phyloP scores from a whole-genome alignment of 2,888 invertebrate species.

The Steinernema scapterisci region DNA sequence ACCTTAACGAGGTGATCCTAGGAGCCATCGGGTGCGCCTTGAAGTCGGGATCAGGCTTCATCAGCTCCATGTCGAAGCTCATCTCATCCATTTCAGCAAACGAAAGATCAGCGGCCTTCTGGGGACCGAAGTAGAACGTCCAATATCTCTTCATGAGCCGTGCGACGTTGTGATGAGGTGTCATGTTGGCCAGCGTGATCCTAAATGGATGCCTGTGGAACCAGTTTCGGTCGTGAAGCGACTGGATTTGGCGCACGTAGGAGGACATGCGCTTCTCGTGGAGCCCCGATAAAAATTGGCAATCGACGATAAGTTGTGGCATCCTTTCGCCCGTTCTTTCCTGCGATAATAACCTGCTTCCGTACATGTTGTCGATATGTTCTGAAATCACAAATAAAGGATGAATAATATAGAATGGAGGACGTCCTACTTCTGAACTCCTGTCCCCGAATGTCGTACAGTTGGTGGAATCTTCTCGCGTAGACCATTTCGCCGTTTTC shows the following conservation, averaged over 20 bases:
- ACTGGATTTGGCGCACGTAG: slow-evolving; percentile 35
- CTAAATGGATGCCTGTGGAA: slow-evolving; percentile 36
- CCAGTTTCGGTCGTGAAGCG: slow-evolving; percentile 38
- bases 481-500: slow-evolving; percentile 50
- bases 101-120: not conserved
- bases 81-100: not conserved
- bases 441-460: slow-evolving; percentile 45
- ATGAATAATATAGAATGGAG: not conserved
- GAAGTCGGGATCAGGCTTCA: not conserved
- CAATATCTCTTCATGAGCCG: slow-evolving; percentile 35
- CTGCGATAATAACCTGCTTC: slow-evolving; percentile 38
- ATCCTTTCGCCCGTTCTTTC: slow-evolving; percentile 38
- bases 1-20: slow-evolving; percentile 27
- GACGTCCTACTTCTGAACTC: slow-evolving; percentile 45
- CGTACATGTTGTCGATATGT: slow-evolving; percentile 45
- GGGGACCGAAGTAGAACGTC: slow-evolving; percentile 1
- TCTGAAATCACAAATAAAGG: slow-evolving; percentile 35
- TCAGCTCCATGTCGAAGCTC: not conserved
- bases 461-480: slow-evolving; percentile 44
- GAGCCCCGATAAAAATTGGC: slow-evolving; percentile 43
- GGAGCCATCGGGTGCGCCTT: slow-evolving; percentile 31
- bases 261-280: slow-evolving; percentile 5
- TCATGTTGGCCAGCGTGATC: slow-evolving; percentile 36
- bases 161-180: slow-evolving; percentile 33
- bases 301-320: slow-evolving; percentile 50